phyloP scores from a whole-genome alignment of 2,888 invertebrate species.

The Acrocyrtus sp. region DNA sequence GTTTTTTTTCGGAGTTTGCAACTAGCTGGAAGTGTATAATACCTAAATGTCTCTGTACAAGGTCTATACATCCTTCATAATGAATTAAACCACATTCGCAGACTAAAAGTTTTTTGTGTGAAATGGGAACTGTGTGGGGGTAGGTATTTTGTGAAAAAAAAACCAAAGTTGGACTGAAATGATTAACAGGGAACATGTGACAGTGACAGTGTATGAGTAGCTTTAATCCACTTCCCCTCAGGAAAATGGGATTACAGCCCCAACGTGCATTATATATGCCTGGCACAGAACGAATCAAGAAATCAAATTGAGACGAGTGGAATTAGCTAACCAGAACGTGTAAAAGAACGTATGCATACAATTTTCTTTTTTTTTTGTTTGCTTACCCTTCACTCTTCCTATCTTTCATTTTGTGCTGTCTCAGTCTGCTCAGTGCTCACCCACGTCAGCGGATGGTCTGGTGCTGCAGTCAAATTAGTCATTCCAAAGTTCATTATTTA shows the following conservation, averaged over 20 bases:
- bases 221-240: too few relatives aligned
- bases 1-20: too few relatives aligned
- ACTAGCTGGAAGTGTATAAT: too few relatives aligned
- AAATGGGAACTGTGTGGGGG: too few relatives aligned
- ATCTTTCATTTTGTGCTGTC: neutral
- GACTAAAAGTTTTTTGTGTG: neutral
- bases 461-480: constrained; percentile 19
- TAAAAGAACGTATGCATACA: neutral
- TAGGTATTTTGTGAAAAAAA: constrained; percentile 9
- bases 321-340: neutral
- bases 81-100: constrained; percentile 26
- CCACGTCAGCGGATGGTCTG: too few relatives aligned
- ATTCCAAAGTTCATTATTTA: constrained; percentile 36
- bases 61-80: neutral
- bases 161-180: neutral
- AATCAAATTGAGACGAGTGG: neutral
- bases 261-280: too few relatives aligned
- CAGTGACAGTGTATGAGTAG: constrained; percentile 5
- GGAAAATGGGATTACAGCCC: neutral
- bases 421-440: too few relatives aligned
- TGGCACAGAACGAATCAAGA: neutral
- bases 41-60: too few relatives aligned
- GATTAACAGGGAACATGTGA: constrained; percentile 17
- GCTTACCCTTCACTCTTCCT: constrained; percentile 12
- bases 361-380: neutral